These are phyloP conservation scores for Dromius quadrimaculatus DNA, from an alignment of 2,888 invertebrate genomes.

Conservation along the genomic window DNA sequence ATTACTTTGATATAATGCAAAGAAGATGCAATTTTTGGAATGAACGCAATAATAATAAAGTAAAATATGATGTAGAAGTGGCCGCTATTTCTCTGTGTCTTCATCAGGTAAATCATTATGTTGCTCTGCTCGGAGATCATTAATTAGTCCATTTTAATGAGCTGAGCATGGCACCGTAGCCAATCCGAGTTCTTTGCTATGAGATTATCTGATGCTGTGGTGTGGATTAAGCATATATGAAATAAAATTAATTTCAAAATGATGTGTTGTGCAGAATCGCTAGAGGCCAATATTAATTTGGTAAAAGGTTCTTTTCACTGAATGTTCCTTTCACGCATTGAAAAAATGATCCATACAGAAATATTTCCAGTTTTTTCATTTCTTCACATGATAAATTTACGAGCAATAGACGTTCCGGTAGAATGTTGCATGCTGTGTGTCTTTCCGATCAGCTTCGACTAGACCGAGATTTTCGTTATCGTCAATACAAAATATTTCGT, in stretches of 20 bases:
- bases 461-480: conserved; percentile 6
- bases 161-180: no score
- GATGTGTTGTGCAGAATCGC: background rate
- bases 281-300: conserved; percentile 10
- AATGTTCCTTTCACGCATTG: background rate
- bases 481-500: conserved; percentile 4
- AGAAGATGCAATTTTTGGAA: background rate
- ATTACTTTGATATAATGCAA: no score
- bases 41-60: conserved; percentile 7
- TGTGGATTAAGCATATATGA: conserved; percentile 8
- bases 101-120: conserved; percentile 17
- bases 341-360: conserved; percentile 23
- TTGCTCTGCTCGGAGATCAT: conserved; percentile 1
- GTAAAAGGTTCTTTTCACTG: conserved; percentile 23
- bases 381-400: conserved; percentile 15
- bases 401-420: conserved; percentile 15
- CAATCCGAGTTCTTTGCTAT: background rate
- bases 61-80: background rate
- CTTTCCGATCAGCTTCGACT: background rate
- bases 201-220: background rate
- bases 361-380: conserved; percentile 23
- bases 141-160: conserved; percentile 21
- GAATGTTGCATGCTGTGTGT: conserved; percentile 6
- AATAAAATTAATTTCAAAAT: conserved; percentile 12
- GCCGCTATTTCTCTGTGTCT: background rate